Evolutionary conservation across 2,113 vertebrate species (phyloP), one percentile per base, ranked within the genome.

Genomic region (Chroicocephalus ridibundus): DNA sequence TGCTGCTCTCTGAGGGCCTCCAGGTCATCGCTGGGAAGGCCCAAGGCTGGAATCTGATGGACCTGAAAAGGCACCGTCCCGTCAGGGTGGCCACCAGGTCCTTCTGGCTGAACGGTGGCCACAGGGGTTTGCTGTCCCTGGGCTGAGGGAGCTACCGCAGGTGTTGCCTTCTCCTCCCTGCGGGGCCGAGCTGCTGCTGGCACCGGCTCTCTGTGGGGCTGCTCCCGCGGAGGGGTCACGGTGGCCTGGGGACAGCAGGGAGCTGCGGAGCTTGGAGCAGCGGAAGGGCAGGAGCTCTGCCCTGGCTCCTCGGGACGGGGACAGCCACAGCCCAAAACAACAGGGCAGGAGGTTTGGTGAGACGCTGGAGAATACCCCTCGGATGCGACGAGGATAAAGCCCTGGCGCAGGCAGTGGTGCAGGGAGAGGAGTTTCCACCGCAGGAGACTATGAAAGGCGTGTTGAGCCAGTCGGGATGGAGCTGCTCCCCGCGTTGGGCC

Each of bases 161-260:
- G n/a, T 32, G 25, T 24, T 66, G 61, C 52, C 46, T 36, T 54
- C 54, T 66, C 46, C 25, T 71, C 55, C 0, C 0, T 7, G 40
- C 57, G n/a, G 86, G 62, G 47, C 32, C 32, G 71, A 55, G 79
- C 71, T 82, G 54, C 6, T 2, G 1, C 40, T 2, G 16, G 25
- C 54, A 17, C 38, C 1, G 0, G 7, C 12, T 38, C 5, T 54
- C 65, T 70, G 51, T 1, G 1, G 22, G 34, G 11, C 44, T 90
- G 52, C 16, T 38, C 38, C 44, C 1, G 0, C 19, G 40, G 32
- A 15, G n/a, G 18, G 10, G 13, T 65, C 13, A 3, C 0, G 0
- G 52, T 20, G 75, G 26, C 32, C 68, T 80, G 62, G 34, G 13
- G 22, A 26, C 2, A 6, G 11, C 18, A 12, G 9, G 66, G 29